Conservation (phyloP, 23 tunicate genomes). For the Trididemnum clinides region DNA sequence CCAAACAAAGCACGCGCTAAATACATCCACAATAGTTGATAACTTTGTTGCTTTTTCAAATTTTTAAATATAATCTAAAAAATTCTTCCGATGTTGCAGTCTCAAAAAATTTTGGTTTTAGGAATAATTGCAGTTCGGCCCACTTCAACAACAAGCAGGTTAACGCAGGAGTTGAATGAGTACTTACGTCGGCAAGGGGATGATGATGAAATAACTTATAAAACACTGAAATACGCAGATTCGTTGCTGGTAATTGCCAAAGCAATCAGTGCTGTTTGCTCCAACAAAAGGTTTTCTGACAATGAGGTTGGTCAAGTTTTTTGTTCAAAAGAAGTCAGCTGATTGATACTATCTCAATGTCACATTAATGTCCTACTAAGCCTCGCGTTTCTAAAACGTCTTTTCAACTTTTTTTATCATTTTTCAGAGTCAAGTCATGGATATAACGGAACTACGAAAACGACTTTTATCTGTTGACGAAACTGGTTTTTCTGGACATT, state of each 20-base stretch:
- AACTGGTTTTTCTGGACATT: neutral
- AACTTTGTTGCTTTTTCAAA: neutral
- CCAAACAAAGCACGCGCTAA: neutral
- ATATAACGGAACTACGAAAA: neutral
- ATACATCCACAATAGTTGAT: neutral
- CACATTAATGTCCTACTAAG: too few relatives aligned
- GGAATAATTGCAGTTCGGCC: constrained; percentile 10
- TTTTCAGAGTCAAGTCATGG: neutral
- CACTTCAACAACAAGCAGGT: neutral
- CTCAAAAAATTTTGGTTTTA: too few relatives aligned
- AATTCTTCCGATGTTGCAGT: neutral
- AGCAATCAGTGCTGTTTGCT: neutral
- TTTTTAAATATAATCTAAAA: neutral
- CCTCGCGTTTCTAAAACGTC: too few relatives aligned
- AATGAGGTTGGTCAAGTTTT: too few relatives aligned
- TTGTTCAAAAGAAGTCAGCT: too few relatives aligned
- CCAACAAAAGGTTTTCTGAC: too few relatives aligned
- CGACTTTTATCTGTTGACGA: neutral
- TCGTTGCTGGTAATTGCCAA: neutral
- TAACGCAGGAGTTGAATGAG: neutral
- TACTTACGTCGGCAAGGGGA: neutral
- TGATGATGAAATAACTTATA: neutral
- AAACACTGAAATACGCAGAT: neutral
- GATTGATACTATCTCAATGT: too few relatives aligned
- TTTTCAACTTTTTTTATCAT: too few relatives aligned